Conservation (phyloP, 2,888 invertebrate species). For the Sinohyriopsis cumingii region DNA sequence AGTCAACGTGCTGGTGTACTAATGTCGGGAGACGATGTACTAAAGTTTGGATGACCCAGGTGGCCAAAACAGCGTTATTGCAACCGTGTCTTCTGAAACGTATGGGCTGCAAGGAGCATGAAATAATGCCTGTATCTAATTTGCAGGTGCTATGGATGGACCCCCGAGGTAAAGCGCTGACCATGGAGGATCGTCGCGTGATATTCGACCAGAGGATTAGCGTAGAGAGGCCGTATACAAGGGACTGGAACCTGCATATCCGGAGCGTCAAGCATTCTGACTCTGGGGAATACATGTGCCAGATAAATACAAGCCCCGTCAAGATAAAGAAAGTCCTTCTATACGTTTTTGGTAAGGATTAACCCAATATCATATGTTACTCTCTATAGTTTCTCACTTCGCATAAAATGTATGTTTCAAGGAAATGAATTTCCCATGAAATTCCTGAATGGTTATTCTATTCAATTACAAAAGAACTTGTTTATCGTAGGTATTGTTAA, state of each 20-base stretch:
- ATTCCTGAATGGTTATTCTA: too few species aligned
- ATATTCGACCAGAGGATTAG: slow-evolving; percentile 66
- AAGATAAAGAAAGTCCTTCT: slow-evolving; percentile 63
- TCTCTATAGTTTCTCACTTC: too few species aligned
- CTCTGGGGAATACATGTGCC: slow-evolving; percentile 66
- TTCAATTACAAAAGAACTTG: too few species aligned
- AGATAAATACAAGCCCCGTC: slow-evolving; percentile 67
- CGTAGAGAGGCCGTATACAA: slow-evolving; percentile 60
- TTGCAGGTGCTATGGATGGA: slow-evolving; percentile 67
- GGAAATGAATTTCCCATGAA: too few species aligned
- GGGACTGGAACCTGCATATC: slow-evolving; percentile 69
- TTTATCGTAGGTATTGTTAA: too few species aligned
- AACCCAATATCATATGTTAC: too few species aligned
- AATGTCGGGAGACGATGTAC: too few species aligned
- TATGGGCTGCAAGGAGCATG: neutral
- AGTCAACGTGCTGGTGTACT: too few species aligned
- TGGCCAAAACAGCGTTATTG: too few species aligned
- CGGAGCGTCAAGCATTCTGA: slow-evolving; percentile 56
- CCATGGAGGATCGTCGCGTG: slow-evolving; percentile 56
- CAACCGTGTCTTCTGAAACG: neutral
- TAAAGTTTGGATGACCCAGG: too few species aligned
- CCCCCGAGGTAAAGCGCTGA: slow-evolving; percentile 55
- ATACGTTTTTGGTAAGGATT: slow-evolving; percentile 63
- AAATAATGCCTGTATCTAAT: too few species aligned
- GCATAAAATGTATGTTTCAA: too few species aligned